Evolutionary conservation across 2,113 vertebrate species (phyloP), one percentile per base, ranked within the genome.

Genomic region (Lagopus leucura): DNA sequence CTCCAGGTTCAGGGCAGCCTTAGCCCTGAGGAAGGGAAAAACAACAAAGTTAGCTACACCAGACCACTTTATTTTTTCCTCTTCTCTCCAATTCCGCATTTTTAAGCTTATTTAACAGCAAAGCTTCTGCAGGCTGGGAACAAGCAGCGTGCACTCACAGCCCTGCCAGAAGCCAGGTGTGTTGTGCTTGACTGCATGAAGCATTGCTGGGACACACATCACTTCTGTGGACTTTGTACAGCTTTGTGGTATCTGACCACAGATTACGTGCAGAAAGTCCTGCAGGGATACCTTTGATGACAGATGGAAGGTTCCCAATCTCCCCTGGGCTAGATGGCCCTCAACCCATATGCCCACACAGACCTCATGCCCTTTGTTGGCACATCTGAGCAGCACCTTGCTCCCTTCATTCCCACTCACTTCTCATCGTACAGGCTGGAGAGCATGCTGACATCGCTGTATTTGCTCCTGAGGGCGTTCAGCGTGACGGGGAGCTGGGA

Each of bases 1-100:
- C 95, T 99, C 98, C 96, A 99, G 96, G 42, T 98, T 98, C 79
- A 99, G 97, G n/a, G 98, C 98, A 25, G 98, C 98, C 77, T 98
- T 98, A 50, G 98, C 98, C 95, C 99, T 99, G 86, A 83, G 57
- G 22, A 80, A 55, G 14, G 7, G 5, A 13, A 43, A 73, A 69
- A 40, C 0, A 0, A 77, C 48, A 42, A 86, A 17, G 16, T 89
- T 58, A 95, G 63, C 60, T 88, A n/a, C 13, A 54, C 28, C 88
- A 88, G 24, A 52, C 5, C 14, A 32, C 18, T 27, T 36, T 88
- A 19, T 54, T 58, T 58, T 34, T 54, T 54, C 54, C 22, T 47
- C 61, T 40, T 7, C 25, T 36, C 36, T 86, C 47, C 17, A n/a
- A 10, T 77, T 84, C 89, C 87, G 34, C 24, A 40, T 19, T 28